A percentile compares a stretch with the other conserved stretches of the same genome.
phyloP scores from a whole-genome alignment of 2,797 vertebrate genomes.

The Chaetophractus vellerosus region DNA sequence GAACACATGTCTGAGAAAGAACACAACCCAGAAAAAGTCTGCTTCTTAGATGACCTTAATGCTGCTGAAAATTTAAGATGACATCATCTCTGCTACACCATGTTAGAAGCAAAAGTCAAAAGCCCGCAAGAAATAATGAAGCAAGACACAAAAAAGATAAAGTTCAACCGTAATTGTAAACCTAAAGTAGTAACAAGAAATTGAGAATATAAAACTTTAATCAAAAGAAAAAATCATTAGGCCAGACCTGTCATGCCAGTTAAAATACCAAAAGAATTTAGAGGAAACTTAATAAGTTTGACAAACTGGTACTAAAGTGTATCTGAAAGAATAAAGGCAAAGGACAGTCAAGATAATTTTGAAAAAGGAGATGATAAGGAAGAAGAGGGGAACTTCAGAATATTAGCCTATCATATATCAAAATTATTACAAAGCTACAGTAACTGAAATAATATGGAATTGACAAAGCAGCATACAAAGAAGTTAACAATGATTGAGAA shows the following conservation, averaged over 20 bases:
- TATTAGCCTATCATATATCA: conserved; percentile 3
- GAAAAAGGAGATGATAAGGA: neutral
- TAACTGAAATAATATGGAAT: neutral
- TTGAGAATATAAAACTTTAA: conserved; percentile 20
- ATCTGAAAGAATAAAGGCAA: conserved; percentile 21
- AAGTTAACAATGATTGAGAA: neutral
- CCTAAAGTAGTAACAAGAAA: neutral
- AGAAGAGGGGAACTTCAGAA: conserved; percentile 29
- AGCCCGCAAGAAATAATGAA: neutral
- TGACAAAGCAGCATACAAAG: conserved; percentile 38
- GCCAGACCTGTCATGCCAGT: neutral
- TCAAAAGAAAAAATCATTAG: conserved; percentile 8
- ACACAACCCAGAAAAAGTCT: neutral
- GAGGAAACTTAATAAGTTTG: neutral
- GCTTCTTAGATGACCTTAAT: neutral
- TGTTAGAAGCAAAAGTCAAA: conserved; percentile 23
- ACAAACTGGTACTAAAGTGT: conserved; percentile 22
- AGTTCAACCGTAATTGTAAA: conserved; percentile 6
- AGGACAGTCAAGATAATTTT: neutral
- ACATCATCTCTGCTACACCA: conserved; percentile 12
- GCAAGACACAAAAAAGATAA: conserved; percentile 4
- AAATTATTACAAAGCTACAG: neutral
- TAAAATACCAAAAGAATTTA: conserved; percentile 37
- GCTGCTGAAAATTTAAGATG: conserved; percentile 32
- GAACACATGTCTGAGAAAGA: neutral